Evolutionary conservation across 1,140 invertebrate genomes (phyloP), one percentile per base, ranked within the genome.

Genomic region (Drosophila kurseongensis): DNA sequence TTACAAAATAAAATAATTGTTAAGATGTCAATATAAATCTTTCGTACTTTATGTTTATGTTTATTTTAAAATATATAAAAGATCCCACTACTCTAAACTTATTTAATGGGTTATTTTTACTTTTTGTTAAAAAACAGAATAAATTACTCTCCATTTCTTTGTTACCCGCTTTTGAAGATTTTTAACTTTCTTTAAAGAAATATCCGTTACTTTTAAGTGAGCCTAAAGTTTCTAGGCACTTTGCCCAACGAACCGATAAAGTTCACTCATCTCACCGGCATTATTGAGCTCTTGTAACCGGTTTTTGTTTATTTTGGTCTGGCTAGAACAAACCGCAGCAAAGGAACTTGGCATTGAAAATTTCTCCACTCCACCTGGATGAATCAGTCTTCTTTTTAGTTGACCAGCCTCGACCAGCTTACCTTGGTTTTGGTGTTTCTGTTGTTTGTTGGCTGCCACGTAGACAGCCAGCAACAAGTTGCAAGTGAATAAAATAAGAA

Each of bases 401-500:
- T 14, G 9, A 27, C 32, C 61, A 32, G 40, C 40, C 52, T 63
- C 56, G 35, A 55, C 29, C 10, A 45, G 63, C 61, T 75, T 78
- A 90, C 83, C 83, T 82, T 86, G 82, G 12, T 77, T 82, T 55
- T 76, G 62, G 7, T 83, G 65, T 42, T 89, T 76, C 18, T 86
- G 63, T 35, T 84, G 78, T 50, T 80, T 80, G 27, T 80, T 88
- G 38, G 60, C 78, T 38, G 76, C 45, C 12, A 63, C 80, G 54
- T 45, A 42, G 38, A 69, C 59, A n/a, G 38, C 66, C 16, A 78
- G 44, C 55, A 84, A 18, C 35, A 77, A 27, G 45, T 71, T 83
- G 72, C 68, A 89, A 51, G 45, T 51, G 18, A 89, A 45, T 38
- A 89, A 55, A 61, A 89, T 52, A 32, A 84, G 27, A 63, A 89